Evolutionary conservation across 2,888 invertebrate genomes (phyloP).

Genomic region (Caenorhabditis imperialis): DNA sequence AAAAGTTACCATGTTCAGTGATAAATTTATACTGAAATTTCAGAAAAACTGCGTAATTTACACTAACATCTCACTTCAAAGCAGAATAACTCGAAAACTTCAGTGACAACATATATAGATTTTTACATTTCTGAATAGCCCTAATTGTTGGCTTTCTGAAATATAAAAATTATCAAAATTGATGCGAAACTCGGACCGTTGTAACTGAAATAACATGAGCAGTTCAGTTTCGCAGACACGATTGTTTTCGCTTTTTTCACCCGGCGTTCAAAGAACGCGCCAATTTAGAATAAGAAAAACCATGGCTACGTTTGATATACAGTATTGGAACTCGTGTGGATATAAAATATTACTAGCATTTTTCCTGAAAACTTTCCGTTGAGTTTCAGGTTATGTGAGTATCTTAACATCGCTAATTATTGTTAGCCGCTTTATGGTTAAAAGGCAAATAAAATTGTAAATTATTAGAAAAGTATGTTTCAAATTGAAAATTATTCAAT

Average conservation of each 20-base stretch:
- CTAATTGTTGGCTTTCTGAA: slow-evolving; percentile 1
- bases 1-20: not conserved
- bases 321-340: too few species aligned
- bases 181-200: not conserved
- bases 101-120: slow-evolving; percentile 22
- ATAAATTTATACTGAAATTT: not conserved
- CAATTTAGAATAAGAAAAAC: slow-evolving; percentile 16
- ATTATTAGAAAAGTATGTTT: too few species aligned
- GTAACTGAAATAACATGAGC: not conserved
- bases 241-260: slow-evolving; percentile 29
- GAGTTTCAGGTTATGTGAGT: too few species aligned
- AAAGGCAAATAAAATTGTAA: too few species aligned
- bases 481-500: too few species aligned
- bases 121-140: not conserved
- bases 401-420: too few species aligned
- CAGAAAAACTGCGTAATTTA: not conserved
- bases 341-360: too few species aligned
- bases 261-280: slow-evolving; percentile 34
- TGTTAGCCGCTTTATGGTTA: too few species aligned
- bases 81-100: slow-evolving; percentile 10
- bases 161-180: slow-evolving; percentile 7
- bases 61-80: slow-evolving; percentile 11
- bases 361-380: too few species aligned
- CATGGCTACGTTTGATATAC: too few species aligned
- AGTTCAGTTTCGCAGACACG: not conserved